Evolutionary conservation across 2,797 vertebrate genomes (phyloP).

Genomic region (Lacerta viridis): DNA sequence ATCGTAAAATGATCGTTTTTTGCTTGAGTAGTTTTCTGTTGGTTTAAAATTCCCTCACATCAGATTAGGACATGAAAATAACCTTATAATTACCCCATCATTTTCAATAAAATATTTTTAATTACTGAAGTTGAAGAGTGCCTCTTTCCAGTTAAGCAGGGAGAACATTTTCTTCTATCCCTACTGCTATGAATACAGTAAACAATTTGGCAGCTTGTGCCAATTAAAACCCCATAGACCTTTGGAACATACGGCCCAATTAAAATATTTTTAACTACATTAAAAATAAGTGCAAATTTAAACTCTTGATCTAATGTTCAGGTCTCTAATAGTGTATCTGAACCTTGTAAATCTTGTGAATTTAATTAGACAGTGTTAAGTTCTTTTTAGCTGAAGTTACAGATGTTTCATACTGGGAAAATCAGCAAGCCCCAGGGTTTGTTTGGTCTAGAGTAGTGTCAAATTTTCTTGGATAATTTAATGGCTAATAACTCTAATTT

Average conservation of each 20-base stretch:
- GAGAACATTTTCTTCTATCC: conserved; percentile 36
- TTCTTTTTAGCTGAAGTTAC: conserved; percentile 81
- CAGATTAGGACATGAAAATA: conserved; percentile 55
- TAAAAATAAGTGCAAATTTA: conserved; percentile 69
- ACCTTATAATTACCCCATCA: conserved; percentile 51
- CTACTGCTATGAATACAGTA: conserved; percentile 40
- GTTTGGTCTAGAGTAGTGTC: conserved; percentile 85
- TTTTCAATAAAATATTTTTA: conserved; percentile 63
- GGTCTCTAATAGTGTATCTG: conserved; percentile 76
- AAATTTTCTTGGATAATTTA: conserved; percentile 89
- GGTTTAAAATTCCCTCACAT: conserved; percentile 48
- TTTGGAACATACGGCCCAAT: conserved; percentile 50
- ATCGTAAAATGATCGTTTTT: conserved; percentile 41
- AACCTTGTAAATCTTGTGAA: conserved; percentile 81
- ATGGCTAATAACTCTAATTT: conserved; percentile 88
- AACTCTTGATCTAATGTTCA: conserved; percentile 74
- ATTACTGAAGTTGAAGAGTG: conserved; percentile 60
- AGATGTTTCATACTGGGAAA: conserved; percentile 85
- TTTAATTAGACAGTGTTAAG: conserved; percentile 84
- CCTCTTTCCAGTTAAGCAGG: conserved; percentile 38
- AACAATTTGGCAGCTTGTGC: conserved; percentile 50
- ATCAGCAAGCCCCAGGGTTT: conserved; percentile 86
- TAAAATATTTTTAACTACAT: conserved; percentile 76
- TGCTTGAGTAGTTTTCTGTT: conserved; percentile 32
- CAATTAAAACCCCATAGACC: conserved; percentile 57